Evolutionary conservation across 1,140 invertebrate species (phyloP).

Genomic region (Trichoplusia ni): DNA sequence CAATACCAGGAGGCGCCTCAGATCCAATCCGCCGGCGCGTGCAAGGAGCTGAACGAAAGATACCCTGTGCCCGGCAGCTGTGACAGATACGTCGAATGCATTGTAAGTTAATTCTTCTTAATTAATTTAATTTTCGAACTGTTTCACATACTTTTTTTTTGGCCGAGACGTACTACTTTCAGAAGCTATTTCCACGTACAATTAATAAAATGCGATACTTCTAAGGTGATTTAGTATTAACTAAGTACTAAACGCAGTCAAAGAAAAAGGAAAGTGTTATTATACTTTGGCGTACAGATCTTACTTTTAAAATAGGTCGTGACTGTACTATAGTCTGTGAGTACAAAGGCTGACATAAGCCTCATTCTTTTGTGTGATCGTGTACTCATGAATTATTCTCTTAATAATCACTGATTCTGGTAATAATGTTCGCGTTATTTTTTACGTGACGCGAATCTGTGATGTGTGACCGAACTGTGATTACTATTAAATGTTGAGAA

Average conservation of each 20-base stretch:
- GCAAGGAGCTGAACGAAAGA: slow-evolving; percentile 86
- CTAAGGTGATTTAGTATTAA: too few species aligned
- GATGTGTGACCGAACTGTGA: background rate
- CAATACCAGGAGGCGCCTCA: slow-evolving; percentile 36
- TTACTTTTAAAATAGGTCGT: slow-evolving; percentile 21
- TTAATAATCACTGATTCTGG: slow-evolving; percentile 26
- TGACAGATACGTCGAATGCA: slow-evolving; percentile 85
- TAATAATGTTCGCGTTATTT: slow-evolving; percentile 25
- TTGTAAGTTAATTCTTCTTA: slow-evolving; percentile 62
- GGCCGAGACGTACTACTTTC: too few species aligned
- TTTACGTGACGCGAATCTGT: slow-evolving; percentile 22
- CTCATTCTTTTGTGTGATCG: slow-evolving; percentile 24
- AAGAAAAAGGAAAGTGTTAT: slow-evolving; percentile 6
- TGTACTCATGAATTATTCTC: slow-evolving; percentile 14
- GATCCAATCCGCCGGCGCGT: slow-evolving; percentile 55
- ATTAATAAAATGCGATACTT: too few species aligned
- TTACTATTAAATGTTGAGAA: background rate
- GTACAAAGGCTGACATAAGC: slow-evolving; percentile 15
- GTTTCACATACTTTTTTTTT: too few species aligned
- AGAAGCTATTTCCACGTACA: too few species aligned
- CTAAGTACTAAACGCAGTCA: too few species aligned
- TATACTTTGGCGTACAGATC: background rate
- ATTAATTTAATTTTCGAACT: background rate
- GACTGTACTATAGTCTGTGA: slow-evolving; percentile 2
- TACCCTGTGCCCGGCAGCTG: slow-evolving; percentile 87